Percentiles rank a stretch among this genome's conserved stretches.
Evolutionary conservation across 2,113 vertebrate species (phyloP).

Genomic region (Felis chaus): DNA sequence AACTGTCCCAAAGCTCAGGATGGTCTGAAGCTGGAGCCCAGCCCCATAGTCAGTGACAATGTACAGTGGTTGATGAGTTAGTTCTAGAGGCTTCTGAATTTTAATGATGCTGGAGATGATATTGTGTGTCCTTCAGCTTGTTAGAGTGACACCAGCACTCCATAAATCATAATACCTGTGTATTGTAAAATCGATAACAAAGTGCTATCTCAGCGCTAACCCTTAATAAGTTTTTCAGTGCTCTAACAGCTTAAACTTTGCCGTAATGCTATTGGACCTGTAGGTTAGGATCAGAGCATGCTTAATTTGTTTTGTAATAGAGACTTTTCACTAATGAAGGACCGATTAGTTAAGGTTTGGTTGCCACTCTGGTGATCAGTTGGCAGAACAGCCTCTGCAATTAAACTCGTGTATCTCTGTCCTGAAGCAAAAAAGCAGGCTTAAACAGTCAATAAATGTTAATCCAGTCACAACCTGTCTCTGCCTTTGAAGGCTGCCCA

Average conservation of each 20-base stretch:
- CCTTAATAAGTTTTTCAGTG: slow-evolving; percentile 98
- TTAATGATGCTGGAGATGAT: slow-evolving; percentile 99
- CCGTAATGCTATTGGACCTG: slow-evolving; percentile 95
- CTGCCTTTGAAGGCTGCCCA: slow-evolving; percentile 97
- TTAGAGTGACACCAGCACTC: slow-evolving; percentile 99
- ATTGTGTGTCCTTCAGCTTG: slow-evolving; percentile 99
- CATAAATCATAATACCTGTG: slow-evolving; percentile 99
- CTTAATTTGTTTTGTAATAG: slow-evolving; percentile 99
- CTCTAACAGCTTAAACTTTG: slow-evolving; percentile 98
- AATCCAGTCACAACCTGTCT: slow-evolving; percentile 98
- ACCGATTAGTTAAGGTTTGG: slow-evolving; percentile 98
- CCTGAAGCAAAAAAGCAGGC: slow-evolving; percentile 92
- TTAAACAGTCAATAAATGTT: slow-evolving; percentile 99
- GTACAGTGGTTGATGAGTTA: slow-evolving; percentile 96
- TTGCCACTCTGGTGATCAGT: slow-evolving; percentile 98
- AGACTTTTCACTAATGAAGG: slow-evolving; percentile 99
- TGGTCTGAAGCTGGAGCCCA: slow-evolving; percentile 76
- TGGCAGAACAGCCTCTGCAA: slow-evolving; percentile 96
- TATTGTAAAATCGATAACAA: slow-evolving; percentile 99
- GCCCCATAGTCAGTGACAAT: slow-evolving; percentile 90
- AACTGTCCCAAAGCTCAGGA: slow-evolving; percentile 71
- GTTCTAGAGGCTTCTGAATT: slow-evolving; percentile 99
- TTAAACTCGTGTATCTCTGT: slow-evolving; percentile 97
- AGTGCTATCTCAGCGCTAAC: slow-evolving; percentile 99
- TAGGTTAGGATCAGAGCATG: slow-evolving; percentile 96